Percentiles rank a stretch among this genome's conserved stretches.
These are phyloP conservation scores for Pipistrellus pipistrellus DNA, from an alignment of 2,797 vertebrate genomes.

Conservation along the genomic window DNA sequence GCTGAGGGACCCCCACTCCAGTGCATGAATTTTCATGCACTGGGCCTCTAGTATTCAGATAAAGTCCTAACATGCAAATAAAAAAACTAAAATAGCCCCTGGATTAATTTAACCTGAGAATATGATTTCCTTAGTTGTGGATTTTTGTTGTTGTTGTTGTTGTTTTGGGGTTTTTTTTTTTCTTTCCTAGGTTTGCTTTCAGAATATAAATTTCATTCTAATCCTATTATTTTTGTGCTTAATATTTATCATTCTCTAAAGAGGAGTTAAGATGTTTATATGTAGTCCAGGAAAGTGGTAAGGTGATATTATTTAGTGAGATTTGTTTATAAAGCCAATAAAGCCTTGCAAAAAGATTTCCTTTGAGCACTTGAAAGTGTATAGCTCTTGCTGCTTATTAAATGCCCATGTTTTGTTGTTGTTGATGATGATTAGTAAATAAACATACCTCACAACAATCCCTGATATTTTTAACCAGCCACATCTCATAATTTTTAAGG, in stretches of 20 bases:
- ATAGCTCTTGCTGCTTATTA: conserved; percentile 84
- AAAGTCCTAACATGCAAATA: neutral
- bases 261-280: conserved; percentile 51
- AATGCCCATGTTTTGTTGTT: conserved; percentile 68
- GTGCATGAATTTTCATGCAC: no score
- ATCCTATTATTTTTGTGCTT: conserved; percentile 66
- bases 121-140: conserved; percentile 12
- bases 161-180: neutral
- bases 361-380: conserved; percentile 82
- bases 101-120: conserved; percentile 35
- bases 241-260: conserved; percentile 63
- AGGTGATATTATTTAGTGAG: conserved; percentile 69
- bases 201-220: conserved; percentile 70
- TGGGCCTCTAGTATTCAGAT: neutral
- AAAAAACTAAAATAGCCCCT: neutral
- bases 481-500: conserved; percentile 41
- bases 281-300: conserved; percentile 31
- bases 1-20: no score
- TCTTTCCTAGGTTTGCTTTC: conserved; percentile 49
- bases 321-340: conserved; percentile 82
- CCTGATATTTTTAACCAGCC: conserved; percentile 66
- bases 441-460: conserved; percentile 76
- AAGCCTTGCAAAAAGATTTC: conserved; percentile 76
- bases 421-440: conserved; percentile 78
- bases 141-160: no score